A percentile compares a stretch with the other conserved stretches of the same genome.
Evolutionary conservation across 1,140 invertebrate genomes (phyloP).

Genomic region (Bradysia coprophila): DNA sequence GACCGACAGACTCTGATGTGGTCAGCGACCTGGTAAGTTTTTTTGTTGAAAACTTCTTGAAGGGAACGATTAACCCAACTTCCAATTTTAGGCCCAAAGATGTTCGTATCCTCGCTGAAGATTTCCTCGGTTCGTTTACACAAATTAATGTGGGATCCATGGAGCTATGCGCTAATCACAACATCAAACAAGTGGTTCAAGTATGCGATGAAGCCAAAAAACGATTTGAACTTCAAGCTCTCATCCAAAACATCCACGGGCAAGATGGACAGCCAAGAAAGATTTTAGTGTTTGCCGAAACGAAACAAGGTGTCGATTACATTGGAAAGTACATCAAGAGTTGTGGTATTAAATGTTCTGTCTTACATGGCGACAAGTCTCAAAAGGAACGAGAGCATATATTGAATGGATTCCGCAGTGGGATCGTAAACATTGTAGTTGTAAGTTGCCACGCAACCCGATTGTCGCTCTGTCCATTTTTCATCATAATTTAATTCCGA

Average conservation of each 20-base stretch:
- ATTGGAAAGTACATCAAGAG: conserved; percentile 75
- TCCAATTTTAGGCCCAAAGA: no score
- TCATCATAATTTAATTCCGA: no score
- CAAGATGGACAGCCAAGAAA: conserved; percentile 77
- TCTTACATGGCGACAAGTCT: conserved; percentile 57
- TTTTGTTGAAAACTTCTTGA: no score
- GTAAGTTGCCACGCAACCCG: no score
- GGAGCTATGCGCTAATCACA: conserved; percentile 87
- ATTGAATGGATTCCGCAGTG: conserved; percentile 83
- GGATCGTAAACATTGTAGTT: conserved; percentile 79
- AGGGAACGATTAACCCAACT: no score
- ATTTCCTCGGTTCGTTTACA: conserved; percentile 77
- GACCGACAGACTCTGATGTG: conserved; percentile 95
- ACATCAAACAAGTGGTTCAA: conserved; percentile 90
- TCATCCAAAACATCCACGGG: conserved; percentile 75
- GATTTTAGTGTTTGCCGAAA: conserved; percentile 93
- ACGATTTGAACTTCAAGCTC: conserved; percentile 53
- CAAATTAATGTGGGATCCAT: conserved; percentile 91
- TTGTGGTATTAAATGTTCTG: conserved; percentile 83
- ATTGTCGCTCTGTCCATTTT: no score
- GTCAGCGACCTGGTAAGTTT: conserved; percentile 98
- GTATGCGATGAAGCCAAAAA: conserved; percentile 82
- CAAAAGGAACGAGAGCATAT: conserved; percentile 94
- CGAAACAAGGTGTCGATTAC: conserved; percentile 91
- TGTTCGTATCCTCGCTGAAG: conserved; percentile 79